Evolutionary conservation across 2,888 invertebrate species (phyloP), one percentile per base, ranked within the genome.

Genomic region (Epinotia nisella): DNA sequence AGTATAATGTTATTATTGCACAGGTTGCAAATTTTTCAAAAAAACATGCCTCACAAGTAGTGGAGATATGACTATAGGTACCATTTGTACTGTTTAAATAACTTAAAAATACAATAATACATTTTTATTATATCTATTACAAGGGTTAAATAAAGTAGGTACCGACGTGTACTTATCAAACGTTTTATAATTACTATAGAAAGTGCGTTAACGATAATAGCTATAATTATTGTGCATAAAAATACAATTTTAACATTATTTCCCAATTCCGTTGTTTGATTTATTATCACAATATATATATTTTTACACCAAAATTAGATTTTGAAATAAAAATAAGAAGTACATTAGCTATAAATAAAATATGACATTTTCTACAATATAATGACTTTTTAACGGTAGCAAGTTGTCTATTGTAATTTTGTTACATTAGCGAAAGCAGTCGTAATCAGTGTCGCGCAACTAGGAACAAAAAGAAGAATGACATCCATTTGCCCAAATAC

Each of bases 181-280:
- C 53, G 77, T 71, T 78, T 24, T 76, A 77, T 75, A 77, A 77
- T 72, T 73, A 79, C n/a, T 75, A 78, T 77, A 79, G 77, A 78
- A 81, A 79, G 83, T 82, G 83, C 82, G 70, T 78, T 76, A 76
- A 83, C 80, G 81, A 79, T 80, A 80, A 81, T 76, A 76, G 65
- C 73, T 79, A 77, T 80, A 82, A 79, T 76, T 81, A 75, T 66
- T 79, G 86, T 86, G 86, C 86, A 84, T 79, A 82, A 82, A 85
- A 83, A 83, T 83, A 83, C 82, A 82, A 78, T 82, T 80, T 81
- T 74, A 78, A 77, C 72, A 78, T 78, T 75, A 79, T 53, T 69
- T 65, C 45, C 82, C 83, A 84, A 85, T 84, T 83, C 81, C 81
- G 78, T 84, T 79, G 78, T 79, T 74, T 75, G 73, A 77, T 79